Conservation (phyloP, 2,113 vertebrate species). For the Microcebus lehilahytsara region DNA sequence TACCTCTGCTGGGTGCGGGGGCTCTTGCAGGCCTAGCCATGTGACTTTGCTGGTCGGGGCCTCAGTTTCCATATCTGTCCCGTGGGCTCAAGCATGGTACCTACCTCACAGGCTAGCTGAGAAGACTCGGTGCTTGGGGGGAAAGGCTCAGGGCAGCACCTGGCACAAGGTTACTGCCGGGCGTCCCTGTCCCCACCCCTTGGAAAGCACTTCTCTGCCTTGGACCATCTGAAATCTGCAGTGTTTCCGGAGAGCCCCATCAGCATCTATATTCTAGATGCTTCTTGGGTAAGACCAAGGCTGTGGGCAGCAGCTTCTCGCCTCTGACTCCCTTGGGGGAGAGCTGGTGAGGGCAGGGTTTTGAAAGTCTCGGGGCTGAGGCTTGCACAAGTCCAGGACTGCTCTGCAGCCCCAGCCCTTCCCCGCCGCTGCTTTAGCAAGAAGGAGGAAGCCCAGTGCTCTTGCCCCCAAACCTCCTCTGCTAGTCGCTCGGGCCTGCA, state of each 20-base stretch:
- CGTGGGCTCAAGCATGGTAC: fast-evolving
- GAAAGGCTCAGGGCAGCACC: neutral
- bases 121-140: neutral
- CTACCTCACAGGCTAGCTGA: neutral
- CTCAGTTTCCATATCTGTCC: neutral
- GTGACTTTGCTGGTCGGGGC: neutral
- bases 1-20: fast-evolving
- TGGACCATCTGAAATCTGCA: neutral
- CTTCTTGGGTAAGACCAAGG: constrained; percentile 38
- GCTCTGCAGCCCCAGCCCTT: neutral
- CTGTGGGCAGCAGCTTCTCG: neutral
- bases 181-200: fast-evolving
- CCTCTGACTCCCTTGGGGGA: neutral
- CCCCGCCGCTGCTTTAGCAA: neutral
- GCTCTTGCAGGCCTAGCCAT: neutral
- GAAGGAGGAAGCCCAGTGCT: constrained; percentile 14
- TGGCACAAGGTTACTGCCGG: fast-evolving
- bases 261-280: neutral
- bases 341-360: neutral
- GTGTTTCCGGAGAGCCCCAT: neutral
- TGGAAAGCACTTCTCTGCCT: neutral
- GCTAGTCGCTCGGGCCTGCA: neutral
- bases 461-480: neutral
- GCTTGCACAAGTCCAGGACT: constrained; percentile 32
- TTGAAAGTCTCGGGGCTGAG: constrained; percentile 12